These are phyloP conservation scores for Blastomussa wellsi DNA, from an alignment of 92 coral and sea anemone genomes.

Conservation along the genomic window DNA sequence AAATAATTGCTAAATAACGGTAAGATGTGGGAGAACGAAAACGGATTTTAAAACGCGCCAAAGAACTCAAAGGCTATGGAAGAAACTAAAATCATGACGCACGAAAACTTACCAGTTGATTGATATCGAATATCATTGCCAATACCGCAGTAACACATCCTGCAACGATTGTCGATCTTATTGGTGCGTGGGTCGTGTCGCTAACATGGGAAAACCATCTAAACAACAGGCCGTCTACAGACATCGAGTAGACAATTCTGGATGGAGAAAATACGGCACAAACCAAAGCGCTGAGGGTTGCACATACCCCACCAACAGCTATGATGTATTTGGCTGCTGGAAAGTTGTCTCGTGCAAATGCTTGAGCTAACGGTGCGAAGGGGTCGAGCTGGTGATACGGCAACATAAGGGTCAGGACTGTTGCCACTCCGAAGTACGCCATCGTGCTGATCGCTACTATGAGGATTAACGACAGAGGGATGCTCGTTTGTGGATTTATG, in stretches of 20 bases:
- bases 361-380: constrained; percentile 80
- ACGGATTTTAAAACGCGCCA: too few relatives aligned
- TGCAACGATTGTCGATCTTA: constrained; percentile 57
- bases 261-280: constrained; percentile 62
- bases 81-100: not conserved
- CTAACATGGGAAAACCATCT: constrained; percentile 52
- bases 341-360: constrained; percentile 62
- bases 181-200: constrained; percentile 62
- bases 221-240: constrained; percentile 76
- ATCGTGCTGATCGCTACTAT: constrained; percentile 55
- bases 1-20: too few relatives aligned
- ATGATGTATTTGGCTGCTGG: constrained; percentile 67
- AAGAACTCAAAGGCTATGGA: not conserved
- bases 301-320: constrained; percentile 79
- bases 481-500: constrained; percentile 58
- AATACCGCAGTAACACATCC: constrained; percentile 57
- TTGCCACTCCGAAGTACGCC: constrained; percentile 69
- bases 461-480: constrained; percentile 67
- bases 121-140: constrained; percentile 62
- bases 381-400: constrained; percentile 65
- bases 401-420: constrained; percentile 71
- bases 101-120: constrained; percentile 52
- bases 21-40: too few relatives aligned
- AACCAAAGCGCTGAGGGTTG: constrained; percentile 60
- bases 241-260: constrained; percentile 78